Conservation (phyloP, 2,113 vertebrate genomes). For the Oreochromis aureus region DNA sequence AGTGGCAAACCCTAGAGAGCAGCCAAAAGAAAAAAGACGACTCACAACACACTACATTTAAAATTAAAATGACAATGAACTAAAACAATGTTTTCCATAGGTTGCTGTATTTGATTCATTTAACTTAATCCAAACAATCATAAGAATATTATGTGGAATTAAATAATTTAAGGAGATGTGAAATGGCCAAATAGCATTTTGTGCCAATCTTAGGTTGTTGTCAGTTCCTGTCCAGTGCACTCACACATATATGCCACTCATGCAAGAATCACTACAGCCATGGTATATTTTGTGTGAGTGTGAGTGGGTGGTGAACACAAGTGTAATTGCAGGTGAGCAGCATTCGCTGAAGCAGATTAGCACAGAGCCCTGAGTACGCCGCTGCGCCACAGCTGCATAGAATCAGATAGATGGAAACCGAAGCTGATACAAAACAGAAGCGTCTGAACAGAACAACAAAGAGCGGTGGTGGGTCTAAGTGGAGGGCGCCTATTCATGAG, state of each 20-base stretch:
- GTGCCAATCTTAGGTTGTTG: background rate
- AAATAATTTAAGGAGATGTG: background rate
- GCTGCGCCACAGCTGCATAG: constrained; percentile 39
- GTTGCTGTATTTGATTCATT: background rate
- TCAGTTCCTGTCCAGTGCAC: background rate
- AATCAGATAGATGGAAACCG: constrained; percentile 61
- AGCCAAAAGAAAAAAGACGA: background rate
- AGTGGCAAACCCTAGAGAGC: background rate
- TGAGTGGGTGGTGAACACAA: background rate
- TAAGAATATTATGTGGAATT: background rate
- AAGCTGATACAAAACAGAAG: constrained; percentile 66
- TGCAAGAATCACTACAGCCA: background rate
- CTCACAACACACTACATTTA: background rate
- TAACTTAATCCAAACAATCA: background rate
- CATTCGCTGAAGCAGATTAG: constrained; percentile 39
- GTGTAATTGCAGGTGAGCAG: constrained; percentile 41
- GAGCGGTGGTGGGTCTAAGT: background rate
- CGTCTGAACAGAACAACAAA: constrained; percentile 39
- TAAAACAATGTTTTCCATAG: background rate
- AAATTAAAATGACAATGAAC: background rate
- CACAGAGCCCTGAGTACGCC: constrained; percentile 45
- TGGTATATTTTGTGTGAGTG: background rate
- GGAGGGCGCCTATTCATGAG: background rate
- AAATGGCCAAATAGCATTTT: background rate
- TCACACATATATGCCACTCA: background rate